Conservation (phyloP, 2,113 vertebrate species). For the Halichoerus grypus region DNA sequence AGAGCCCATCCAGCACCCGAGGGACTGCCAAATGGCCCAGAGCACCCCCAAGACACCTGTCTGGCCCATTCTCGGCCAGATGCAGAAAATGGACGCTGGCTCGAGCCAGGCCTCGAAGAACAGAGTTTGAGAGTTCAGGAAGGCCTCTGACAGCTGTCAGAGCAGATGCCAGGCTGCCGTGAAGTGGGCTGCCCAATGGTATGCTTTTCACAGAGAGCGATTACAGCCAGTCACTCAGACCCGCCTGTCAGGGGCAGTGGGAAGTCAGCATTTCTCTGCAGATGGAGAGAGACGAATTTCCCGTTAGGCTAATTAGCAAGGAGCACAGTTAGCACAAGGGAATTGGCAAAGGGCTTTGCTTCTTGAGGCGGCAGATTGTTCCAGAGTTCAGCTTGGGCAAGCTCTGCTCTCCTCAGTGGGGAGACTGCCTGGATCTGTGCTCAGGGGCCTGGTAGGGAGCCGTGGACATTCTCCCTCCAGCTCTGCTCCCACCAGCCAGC, state of each 20-base stretch:
- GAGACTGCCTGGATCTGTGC: background rate
- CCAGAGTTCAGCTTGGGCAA: background rate
- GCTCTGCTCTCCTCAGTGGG: background rate
- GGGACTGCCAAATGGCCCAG: background rate
- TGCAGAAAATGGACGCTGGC: background rate
- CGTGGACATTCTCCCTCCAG: background rate
- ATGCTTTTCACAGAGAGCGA: background rate
- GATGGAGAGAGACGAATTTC: conserved; percentile 18
- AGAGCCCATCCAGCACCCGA: background rate
- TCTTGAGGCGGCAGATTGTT: background rate
- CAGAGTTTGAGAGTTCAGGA: background rate
- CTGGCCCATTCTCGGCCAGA: background rate
- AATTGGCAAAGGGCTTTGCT: conserved; percentile 27
- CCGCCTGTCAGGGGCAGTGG: background rate
- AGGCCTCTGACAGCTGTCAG: background rate
- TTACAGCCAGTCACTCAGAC: background rate
- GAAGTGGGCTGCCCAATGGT: background rate
- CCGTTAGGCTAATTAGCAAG: conserved; percentile 60
- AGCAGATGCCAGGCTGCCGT: background rate
- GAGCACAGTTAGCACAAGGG: background rate
- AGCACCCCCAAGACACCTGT: background rate
- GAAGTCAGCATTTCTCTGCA: background rate
- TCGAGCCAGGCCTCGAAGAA: background rate
- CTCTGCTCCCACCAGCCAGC: background rate
- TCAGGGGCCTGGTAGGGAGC: background rate